Conservation (phyloP, 2,888 invertebrate genomes). For the Pterostichus madidus region DNA sequence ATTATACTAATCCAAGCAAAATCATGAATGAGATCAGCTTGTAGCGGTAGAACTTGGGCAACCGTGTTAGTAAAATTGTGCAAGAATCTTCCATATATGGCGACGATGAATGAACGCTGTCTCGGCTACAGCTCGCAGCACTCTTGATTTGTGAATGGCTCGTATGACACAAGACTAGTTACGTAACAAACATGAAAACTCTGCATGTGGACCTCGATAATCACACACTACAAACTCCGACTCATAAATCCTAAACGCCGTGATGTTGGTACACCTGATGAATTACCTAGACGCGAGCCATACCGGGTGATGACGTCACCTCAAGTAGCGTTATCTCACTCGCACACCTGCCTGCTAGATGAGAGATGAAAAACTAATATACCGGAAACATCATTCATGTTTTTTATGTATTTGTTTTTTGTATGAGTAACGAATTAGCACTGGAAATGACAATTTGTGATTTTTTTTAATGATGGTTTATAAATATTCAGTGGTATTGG, state of each 20-base stretch:
- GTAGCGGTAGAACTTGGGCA: slow-evolving; percentile 69
- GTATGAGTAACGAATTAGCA: slow-evolving; percentile 43
- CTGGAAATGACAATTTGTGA: slow-evolving; percentile 52
- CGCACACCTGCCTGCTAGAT: slow-evolving; percentile 23
- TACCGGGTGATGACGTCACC: slow-evolving; percentile 52
- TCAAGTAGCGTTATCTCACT: slow-evolving; percentile 29
- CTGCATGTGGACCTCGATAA: slow-evolving; percentile 49
- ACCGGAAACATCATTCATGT: slow-evolving; percentile 66
- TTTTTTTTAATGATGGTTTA: slow-evolving; percentile 10
- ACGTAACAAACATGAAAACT: slow-evolving; percentile 38
- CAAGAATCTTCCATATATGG: slow-evolving; percentile 73
- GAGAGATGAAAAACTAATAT: slow-evolving; percentile 5
- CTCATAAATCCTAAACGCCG: slow-evolving; percentile 11
- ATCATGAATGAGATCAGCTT: slow-evolving; percentile 63
- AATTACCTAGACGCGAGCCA: slow-evolving; percentile 49
- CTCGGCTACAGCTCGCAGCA: background rate
- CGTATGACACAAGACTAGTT: slow-evolving; percentile 45
- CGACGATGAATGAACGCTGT: slow-evolving; percentile 72
- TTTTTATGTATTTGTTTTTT: slow-evolving; percentile 44
- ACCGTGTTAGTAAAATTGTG: slow-evolving; percentile 73
- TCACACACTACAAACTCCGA: slow-evolving; percentile 28
- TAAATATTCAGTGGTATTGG: slow-evolving; percentile 43
- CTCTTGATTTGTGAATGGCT: slow-evolving; percentile 59
- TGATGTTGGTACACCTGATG: slow-evolving; percentile 50
- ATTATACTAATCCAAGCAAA: slow-evolving; percentile 39